A percentile compares a stretch with the other conserved stretches of the same genome.
These are phyloP conservation scores for Linnaemya tessellans DNA, from an alignment of 2,888 invertebrate genomes.

Conservation along the genomic window DNA sequence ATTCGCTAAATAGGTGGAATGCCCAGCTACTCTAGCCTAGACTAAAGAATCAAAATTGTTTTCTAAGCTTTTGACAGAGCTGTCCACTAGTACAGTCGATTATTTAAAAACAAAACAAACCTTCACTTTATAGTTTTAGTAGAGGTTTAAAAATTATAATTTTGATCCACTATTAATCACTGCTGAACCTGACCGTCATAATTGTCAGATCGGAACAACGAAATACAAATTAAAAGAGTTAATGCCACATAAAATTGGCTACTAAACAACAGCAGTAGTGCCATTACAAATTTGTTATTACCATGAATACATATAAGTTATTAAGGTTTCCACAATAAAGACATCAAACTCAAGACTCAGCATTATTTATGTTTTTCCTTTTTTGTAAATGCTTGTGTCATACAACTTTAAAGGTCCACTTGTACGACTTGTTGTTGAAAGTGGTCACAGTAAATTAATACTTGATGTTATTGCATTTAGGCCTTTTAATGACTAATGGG, in stretches of 20 bases:
- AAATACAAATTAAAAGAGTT: slow-evolving; percentile 51
- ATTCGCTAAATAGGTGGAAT: too few relatives aligned
- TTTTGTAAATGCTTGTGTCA: slow-evolving; percentile 4
- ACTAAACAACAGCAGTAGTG: slow-evolving; percentile 47
- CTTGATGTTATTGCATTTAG: slow-evolving; percentile 47
- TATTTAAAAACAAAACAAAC: too few relatives aligned
- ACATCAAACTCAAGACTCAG: slow-evolving; percentile 25
- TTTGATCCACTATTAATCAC: slow-evolving; percentile 4
- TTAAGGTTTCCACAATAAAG: slow-evolving; percentile 46
- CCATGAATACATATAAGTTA: slow-evolving; percentile 12
- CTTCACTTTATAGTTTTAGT: too few relatives aligned
- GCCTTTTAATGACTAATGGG: slow-evolving; percentile 63
- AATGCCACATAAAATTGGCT: slow-evolving; percentile 68
- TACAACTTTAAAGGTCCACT: slow-evolving; percentile 16
- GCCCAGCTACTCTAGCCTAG: too few relatives aligned
- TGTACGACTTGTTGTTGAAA: slow-evolving; percentile 7
- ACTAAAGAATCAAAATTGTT: too few relatives aligned
- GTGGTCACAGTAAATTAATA: slow-evolving; percentile 59
- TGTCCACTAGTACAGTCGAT: too few relatives aligned
- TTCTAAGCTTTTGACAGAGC: too few relatives aligned
- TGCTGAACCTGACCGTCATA: neutral
- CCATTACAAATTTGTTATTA: slow-evolving; percentile 30
- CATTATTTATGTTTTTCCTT: slow-evolving; percentile 9
- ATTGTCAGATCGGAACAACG: slow-evolving; percentile 2
- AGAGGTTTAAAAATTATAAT: neutral